A percentile compares a stretch with the other conserved stretches of the same genome.
Conservation (phyloP, 2,113 vertebrate species). For the Epinephelus fuscoguttatus region DNA sequence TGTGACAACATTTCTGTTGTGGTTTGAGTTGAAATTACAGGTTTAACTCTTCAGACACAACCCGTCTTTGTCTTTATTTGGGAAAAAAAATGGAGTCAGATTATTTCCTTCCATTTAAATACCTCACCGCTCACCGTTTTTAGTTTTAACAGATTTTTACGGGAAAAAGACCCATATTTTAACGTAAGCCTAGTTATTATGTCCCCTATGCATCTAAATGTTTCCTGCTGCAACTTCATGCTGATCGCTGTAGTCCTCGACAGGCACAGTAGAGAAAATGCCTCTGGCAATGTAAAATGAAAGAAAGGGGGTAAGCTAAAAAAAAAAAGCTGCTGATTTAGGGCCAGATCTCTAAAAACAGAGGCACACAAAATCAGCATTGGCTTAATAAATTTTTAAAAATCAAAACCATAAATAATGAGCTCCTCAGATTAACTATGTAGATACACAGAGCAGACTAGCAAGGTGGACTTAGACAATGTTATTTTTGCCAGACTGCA, state of each 20-base stretch:
- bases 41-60: slow-evolving; percentile 5
- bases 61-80: slow-evolving; percentile 22
- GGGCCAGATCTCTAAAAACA: neutral
- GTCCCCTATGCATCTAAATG: neutral
- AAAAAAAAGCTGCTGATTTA: slow-evolving; percentile 1
- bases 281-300: neutral
- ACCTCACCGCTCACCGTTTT: neutral
- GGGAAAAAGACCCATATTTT: neutral
- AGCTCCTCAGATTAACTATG: neutral
- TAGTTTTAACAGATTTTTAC: neutral
- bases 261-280: neutral
- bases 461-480: neutral
- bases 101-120: slow-evolving; percentile 10
- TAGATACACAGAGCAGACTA: neutral
- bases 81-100: slow-evolving; percentile 5
- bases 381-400: too few species aligned
- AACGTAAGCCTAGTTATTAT: neutral
- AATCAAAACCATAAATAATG: neutral
- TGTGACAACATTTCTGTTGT: slow-evolving; percentile 35
- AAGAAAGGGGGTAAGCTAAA: neutral
- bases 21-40: slow-evolving; percentile 39
- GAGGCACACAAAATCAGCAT: neutral
- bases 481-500: neutral
- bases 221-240: neutral
- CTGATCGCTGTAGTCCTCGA: neutral